A percentile compares a stretch with the other conserved stretches of the same genome.
These are phyloP conservation scores for Florisuga fusca DNA, from an alignment of 2,797 vertebrate species.

Conservation along the genomic window DNA sequence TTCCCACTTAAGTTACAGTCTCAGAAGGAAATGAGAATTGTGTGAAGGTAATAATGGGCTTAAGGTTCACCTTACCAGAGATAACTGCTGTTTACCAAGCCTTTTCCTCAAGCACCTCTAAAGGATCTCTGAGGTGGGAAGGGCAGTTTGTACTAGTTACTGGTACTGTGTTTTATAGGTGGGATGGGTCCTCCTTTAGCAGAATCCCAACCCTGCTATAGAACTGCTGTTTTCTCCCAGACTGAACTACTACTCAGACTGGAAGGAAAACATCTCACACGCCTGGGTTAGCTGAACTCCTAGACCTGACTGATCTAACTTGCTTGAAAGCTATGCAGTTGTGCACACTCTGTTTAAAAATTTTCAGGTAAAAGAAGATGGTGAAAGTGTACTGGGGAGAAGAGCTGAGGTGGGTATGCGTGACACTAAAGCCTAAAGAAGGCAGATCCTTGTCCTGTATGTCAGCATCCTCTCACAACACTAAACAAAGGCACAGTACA, in stretches of 20 bases:
- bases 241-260: constrained; percentile 31
- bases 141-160: neutral
- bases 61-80: neutral
- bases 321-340: constrained; percentile 67
- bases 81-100: neutral
- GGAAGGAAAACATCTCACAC: neutral
- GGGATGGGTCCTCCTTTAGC: constrained; percentile 19
- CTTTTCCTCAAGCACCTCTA: neutral
- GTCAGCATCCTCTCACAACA: neutral
- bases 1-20: constrained; percentile 29
- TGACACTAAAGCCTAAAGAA: constrained; percentile 9
- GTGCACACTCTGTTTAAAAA: constrained; percentile 69
- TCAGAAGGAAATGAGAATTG: constrained; percentile 12
- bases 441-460: constrained; percentile 7
- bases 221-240: constrained; percentile 37
- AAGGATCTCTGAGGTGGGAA: neutral
- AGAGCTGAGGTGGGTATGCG: constrained; percentile 52
- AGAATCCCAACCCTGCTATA: constrained; percentile 32
- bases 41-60: neutral
- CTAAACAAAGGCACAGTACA: neutral
- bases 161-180: neutral
- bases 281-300: constrained; percentile 11
- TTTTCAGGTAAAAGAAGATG: constrained; percentile 67
- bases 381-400: constrained; percentile 70
- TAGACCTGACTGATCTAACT: constrained; percentile 51